A percentile compares a stretch with the other conserved stretches of the same genome.
Evolutionary conservation across 2,113 vertebrate genomes (phyloP).

Genomic region (Beaufortia kweichowensis): DNA sequence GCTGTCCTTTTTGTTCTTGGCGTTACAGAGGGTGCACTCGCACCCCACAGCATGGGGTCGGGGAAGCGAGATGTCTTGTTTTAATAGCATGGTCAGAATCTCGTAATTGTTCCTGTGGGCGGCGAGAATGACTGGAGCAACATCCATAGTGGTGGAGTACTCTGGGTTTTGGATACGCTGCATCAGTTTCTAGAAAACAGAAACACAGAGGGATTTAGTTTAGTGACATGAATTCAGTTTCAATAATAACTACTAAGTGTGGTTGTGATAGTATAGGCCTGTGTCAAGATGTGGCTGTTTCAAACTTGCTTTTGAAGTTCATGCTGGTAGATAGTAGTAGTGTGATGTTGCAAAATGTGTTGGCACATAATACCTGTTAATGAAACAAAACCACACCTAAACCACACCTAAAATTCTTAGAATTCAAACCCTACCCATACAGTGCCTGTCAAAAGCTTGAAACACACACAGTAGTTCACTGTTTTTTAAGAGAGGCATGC

Average conservation of each 20-base stretch:
- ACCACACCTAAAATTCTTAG: too few species aligned
- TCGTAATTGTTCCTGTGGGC: slow-evolving; percentile 99
- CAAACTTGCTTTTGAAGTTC: too few species aligned
- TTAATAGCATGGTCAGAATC: slow-evolving; percentile 97
- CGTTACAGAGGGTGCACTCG: slow-evolving; percentile 94
- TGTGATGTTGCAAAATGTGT: too few species aligned
- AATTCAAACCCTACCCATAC: too few species aligned
- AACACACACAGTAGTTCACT: too few species aligned
- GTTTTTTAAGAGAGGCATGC: too few species aligned
- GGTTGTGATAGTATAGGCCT: too few species aligned
- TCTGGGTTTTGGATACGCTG: slow-evolving; percentile 97
- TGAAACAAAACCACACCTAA: too few species aligned
- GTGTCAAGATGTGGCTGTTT: too few species aligned
- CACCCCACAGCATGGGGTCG: slow-evolving; percentile 97
- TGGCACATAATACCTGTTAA: too few species aligned
- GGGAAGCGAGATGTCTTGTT: slow-evolving; percentile 95
- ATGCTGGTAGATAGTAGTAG: too few species aligned
- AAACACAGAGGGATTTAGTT: neutral
- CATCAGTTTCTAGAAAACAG: slow-evolving; percentile 90
- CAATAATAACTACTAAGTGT: neutral
- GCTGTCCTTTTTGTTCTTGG: slow-evolving; percentile 99
- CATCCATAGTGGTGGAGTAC: slow-evolving; percentile 98
- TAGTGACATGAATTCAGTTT: neutral
- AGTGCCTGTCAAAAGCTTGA: too few species aligned
- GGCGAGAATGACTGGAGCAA: slow-evolving; percentile 96